These are phyloP conservation scores for Netelia inedita DNA, from an alignment of 2,888 invertebrate species.

Conservation along the genomic window DNA sequence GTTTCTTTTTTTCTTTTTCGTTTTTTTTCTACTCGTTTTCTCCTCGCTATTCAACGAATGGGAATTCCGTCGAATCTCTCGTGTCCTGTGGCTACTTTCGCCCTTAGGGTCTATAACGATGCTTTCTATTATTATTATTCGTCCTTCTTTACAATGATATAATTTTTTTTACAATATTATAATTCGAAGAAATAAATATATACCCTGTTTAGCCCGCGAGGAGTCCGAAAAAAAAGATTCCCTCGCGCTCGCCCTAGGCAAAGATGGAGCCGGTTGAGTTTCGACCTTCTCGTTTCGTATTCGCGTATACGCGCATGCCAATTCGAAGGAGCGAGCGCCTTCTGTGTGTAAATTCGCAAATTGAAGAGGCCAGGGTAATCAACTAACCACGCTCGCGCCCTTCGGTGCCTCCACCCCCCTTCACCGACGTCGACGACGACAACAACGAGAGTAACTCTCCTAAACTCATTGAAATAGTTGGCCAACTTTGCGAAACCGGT, in stretches of 20 bases:
- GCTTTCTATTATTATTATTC: constrained; percentile 17
- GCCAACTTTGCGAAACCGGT: constrained; percentile 73
- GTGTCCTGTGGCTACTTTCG: constrained; percentile 34
- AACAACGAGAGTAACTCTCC: constrained; percentile 63
- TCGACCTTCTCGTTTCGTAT: neutral
- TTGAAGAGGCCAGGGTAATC: constrained; percentile 79
- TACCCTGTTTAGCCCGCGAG: neutral
- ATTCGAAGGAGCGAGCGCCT: constrained; percentile 1
- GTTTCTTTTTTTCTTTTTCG: constrained; percentile 11
- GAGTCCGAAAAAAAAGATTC: too few relatives aligned
- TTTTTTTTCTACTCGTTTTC: constrained; percentile 24
- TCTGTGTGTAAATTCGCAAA: constrained; percentile 77
- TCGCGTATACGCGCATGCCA: too few relatives aligned
- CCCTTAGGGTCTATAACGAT: neutral
- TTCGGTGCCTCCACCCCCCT: constrained; percentile 62
- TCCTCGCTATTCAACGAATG: constrained; percentile 51
- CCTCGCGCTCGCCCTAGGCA: too few relatives aligned
- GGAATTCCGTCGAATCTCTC: constrained; percentile 50
- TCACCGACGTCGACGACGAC: neutral
- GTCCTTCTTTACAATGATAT: constrained; percentile 31
- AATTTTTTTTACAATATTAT: constrained; percentile 6
- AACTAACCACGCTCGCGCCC: constrained; percentile 78
- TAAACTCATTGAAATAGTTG: constrained; percentile 82
- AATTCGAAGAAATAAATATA: constrained; percentile 7
- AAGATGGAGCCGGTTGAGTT: neutral